Evolutionary conservation across 2,797 vertebrate genomes (phyloP), one percentile per base, ranked within the genome.

Genomic region (Thalassophryne amazonica): DNA sequence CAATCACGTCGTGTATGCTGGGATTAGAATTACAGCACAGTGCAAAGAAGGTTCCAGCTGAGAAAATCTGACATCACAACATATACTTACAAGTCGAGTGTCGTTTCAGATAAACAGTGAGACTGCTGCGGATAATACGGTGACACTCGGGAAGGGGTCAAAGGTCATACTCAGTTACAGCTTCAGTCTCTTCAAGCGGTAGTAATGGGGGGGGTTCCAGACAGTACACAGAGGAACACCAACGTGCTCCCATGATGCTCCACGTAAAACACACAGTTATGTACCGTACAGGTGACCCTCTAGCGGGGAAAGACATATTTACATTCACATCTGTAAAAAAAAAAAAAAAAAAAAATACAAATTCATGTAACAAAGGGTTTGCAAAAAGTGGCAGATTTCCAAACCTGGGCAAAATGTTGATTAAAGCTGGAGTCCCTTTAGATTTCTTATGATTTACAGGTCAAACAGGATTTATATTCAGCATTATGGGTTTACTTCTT

Each of bases 251-350:
- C 76, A 61, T 47, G 58, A 42, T 50, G 73, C 64, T 65, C 60
- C 72, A 59, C 68, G 40, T 29, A 34, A 66, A 41, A 77, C 39
- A 68, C 59, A 67, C 68, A 76, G 65, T 60, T 7, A 24, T 54
- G 65, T 57, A 71, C 79, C 86, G 68, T 86, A 87, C 85, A 89
- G 72, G 57, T 57, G 60, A 52, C 65, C 77, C 73, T 69, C 41
- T 54, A 11, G 6, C 60, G 19, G 63, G 69, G 8, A 14, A 12
- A 29, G 24, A 40, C 46, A 38, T 86, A 89, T 88, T 86, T 88
- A 88, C 87, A 89, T 88, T 89, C 86, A 86, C 84, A 86, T 84
- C 76, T 80, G 73, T 72, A 70, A 27, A 77, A 60, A 74, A 71
- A 6, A 49, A 69, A 67, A 43, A 19, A 48, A 43, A 34, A 34